These are phyloP conservation scores for Apamea crenata DNA, from an alignment of 2,888 invertebrate species.

Conservation along the genomic window DNA sequence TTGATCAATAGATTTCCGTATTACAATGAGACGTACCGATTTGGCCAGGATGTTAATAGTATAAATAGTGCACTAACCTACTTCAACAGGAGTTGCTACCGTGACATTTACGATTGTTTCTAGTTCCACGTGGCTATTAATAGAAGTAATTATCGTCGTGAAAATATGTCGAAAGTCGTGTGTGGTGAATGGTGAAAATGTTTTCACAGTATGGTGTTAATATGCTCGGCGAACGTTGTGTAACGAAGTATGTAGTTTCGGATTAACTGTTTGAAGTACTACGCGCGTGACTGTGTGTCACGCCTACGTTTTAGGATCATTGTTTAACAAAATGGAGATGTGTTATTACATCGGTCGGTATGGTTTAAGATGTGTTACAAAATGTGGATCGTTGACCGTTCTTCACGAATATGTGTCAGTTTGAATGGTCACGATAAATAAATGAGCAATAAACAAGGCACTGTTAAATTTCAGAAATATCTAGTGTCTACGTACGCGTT, in stretches of 20 bases:
- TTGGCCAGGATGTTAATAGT: constrained; percentile 34
- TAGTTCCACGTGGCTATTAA: constrained; percentile 44
- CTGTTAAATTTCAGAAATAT: background rate
- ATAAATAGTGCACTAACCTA: constrained; percentile 60
- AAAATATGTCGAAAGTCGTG: constrained; percentile 44
- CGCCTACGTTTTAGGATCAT: constrained; percentile 20
- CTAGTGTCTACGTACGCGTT: background rate
- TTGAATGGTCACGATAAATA: constrained; percentile 1
- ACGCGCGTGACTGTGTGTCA: constrained; percentile 55
- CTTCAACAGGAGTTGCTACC: constrained; percentile 39
- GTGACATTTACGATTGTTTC: constrained; percentile 48
- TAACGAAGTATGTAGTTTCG: constrained; percentile 34
- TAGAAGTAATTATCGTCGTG: constrained; percentile 52
- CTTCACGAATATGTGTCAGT: background rate
- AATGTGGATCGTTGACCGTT: constrained; percentile 39
- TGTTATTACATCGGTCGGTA: constrained; percentile 13
- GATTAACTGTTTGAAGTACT: constrained; percentile 26
- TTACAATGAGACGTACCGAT: constrained; percentile 34
- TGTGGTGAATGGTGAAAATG: constrained; percentile 50
- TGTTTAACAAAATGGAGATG: constrained; percentile 2
- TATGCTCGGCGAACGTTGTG: constrained; percentile 29
- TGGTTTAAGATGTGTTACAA: constrained; percentile 13
- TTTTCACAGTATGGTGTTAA: constrained; percentile 61
- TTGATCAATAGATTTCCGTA: constrained; percentile 44
- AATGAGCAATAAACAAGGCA: constrained; percentile 4